A percentile compares a stretch with the other conserved stretches of the same genome.
phyloP scores from a whole-genome alignment of 2,888 invertebrate genomes.

The Torymus aiolomorphi region DNA sequence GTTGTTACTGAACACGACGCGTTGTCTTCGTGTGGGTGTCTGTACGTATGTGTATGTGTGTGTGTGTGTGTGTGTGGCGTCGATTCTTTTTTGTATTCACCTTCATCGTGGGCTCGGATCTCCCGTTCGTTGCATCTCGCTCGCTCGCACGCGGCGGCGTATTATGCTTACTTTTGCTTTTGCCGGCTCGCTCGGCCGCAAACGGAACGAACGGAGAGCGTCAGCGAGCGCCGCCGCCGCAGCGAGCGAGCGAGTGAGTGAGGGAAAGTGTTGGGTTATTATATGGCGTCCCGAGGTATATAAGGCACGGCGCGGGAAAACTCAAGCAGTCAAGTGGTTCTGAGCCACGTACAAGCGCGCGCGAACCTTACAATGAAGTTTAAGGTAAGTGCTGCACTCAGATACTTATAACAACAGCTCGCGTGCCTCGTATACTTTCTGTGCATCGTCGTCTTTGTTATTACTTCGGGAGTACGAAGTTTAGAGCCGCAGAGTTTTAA shows the following conservation, averaged over 20 bases:
- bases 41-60: too few relatives aligned
- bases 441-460: too few relatives aligned
- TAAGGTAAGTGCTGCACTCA: slow-evolving; percentile 53
- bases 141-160: neutral
- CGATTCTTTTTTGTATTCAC: neutral
- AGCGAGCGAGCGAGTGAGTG: slow-evolving; percentile 28
- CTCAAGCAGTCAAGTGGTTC: slow-evolving; percentile 56
- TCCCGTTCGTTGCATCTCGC: slow-evolving; percentile 5
- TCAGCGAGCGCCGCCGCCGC: neutral
- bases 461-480: too few relatives aligned
- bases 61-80: too few relatives aligned
- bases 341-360: slow-evolving; percentile 51
- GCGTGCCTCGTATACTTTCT: neutral
- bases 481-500: too few relatives aligned
- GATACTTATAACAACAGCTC: neutral
- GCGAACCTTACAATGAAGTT: slow-evolving; percentile 56
- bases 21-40: too few relatives aligned
- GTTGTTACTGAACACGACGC: too few relatives aligned
- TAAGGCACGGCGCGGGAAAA: slow-evolving; percentile 57
- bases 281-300: slow-evolving; percentile 56
- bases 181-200: neutral
- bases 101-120: neutral
- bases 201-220: slow-evolving; percentile 21
- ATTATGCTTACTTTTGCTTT: too few relatives aligned
- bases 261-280: slow-evolving; percentile 55